Evolutionary conservation across 2,888 invertebrate genomes (phyloP).

Genomic region (Stegophylla sp.): DNA sequence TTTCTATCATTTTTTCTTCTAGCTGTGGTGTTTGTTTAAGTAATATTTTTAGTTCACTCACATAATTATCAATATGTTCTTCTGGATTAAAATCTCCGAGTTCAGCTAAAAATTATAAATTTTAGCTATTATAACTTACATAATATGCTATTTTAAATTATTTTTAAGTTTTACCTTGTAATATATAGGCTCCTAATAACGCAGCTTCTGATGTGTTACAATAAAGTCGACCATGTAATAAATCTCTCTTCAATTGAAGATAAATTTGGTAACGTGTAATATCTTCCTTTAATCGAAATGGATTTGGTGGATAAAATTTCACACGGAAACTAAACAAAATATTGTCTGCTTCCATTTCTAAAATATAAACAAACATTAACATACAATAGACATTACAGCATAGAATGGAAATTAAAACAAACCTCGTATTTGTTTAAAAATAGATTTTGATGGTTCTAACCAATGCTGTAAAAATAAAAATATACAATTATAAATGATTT

Average conservation of each 20-base stretch:
- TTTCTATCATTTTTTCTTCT: conserved; percentile 91
- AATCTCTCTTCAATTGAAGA: conserved; percentile 90
- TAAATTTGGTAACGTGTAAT: conserved; percentile 94
- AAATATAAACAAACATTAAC: conserved; percentile 62
- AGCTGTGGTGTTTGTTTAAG: conserved; percentile 90
- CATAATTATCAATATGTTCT: conserved; percentile 86
- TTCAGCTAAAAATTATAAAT: conserved; percentile 73
- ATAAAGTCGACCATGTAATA: conserved; percentile 91
- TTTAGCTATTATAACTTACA: neutral
- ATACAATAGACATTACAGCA: neutral
- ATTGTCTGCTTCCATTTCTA: conserved; percentile 83
- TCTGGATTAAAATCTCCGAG: conserved; percentile 92
- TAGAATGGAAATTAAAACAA: conserved; percentile 62
- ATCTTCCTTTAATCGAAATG: conserved; percentile 89
- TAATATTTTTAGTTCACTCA: conserved; percentile 87
- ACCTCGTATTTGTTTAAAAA: conserved; percentile 92
- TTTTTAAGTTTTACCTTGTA: conserved; percentile 78
- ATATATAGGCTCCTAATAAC: conserved; percentile 86
- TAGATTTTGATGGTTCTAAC: conserved; percentile 88
- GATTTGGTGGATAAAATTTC: conserved; percentile 97
- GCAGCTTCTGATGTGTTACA: conserved; percentile 90
- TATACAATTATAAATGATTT: conserved; percentile 54
- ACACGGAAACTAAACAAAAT: conserved; percentile 93
- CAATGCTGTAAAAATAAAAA: conserved; percentile 78
- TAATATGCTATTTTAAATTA: neutral